phyloP scores from a whole-genome alignment of 2,113 vertebrate species.

The Chaetodon auriga region DNA sequence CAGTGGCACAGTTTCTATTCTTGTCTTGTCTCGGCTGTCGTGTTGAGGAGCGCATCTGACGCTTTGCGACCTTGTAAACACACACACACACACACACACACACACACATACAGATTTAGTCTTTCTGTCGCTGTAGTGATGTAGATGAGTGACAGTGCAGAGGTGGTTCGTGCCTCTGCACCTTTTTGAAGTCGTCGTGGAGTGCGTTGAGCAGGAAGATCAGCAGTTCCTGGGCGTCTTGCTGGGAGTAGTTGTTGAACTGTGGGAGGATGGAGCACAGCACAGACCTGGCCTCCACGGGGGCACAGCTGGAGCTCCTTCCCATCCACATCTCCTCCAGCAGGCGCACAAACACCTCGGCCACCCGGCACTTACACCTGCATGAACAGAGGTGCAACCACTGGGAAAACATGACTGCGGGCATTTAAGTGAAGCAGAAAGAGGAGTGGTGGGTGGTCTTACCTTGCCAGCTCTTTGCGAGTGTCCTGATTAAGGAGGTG shows the following conservation, averaged over 20 bases:
- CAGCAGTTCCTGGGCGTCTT: constrained; percentile 91
- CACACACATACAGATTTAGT: constrained; percentile 6
- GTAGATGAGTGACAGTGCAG: not conserved
- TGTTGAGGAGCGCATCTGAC: constrained; percentile 27
- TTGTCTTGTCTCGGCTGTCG: constrained; percentile 21
- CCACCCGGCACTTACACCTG: constrained; percentile 75
- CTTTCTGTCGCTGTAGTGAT: not conserved
- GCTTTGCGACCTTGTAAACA: constrained; percentile 67
- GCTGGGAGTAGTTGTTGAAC: constrained; percentile 85
- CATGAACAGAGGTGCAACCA: constrained; percentile 41
- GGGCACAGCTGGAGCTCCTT: constrained; percentile 79
- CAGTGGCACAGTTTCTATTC: constrained; percentile 11
- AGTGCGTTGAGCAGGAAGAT: constrained; percentile 88
- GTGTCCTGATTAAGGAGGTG: constrained; percentile 85
- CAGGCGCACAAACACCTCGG: constrained; percentile 82
- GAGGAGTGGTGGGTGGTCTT: constrained; percentile 26
- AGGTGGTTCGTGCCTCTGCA: constrained; percentile 39
- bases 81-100: constrained; percentile 2
- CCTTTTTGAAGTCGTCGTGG: constrained; percentile 88
- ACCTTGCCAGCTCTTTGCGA: constrained; percentile 80
- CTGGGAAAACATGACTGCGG: not conserved
- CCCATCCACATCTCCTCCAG: constrained; percentile 88
- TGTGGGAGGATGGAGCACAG: constrained; percentile 81
- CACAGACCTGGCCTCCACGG: constrained; percentile 76
- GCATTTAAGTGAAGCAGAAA: not conserved